Evolutionary conservation across 2,888 invertebrate species (phyloP), one percentile per base, ranked within the genome.

Genomic region (Diaphora mendica): DNA sequence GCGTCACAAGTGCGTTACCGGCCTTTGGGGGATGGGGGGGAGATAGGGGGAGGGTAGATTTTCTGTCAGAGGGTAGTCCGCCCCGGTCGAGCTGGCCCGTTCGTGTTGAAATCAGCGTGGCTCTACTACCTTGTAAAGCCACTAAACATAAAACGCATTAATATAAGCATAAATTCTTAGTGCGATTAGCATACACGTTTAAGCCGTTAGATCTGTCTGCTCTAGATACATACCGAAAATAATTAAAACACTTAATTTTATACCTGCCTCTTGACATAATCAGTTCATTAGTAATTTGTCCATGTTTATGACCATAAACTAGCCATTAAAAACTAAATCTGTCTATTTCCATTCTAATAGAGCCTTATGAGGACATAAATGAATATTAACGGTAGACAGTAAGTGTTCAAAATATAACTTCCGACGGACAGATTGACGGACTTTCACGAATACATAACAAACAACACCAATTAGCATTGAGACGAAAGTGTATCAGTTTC

Each of bases 401-500:
- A 23, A 33, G 33, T 35, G 68, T 51, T 17, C 51, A 51, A 68
- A 23, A 55, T 68, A n/a, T 23, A 69, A 33, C 35, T 55, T 26
- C 68, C 26, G 62, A 30, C 68, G 33, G 33, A 33, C 62, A 23
- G 64, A 73, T 74, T 65, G 70, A 73, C 72, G 71, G 62, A 78
- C 83, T 84, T 85, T 84, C 84, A 77, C 77, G 68, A 68, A 82
- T 71, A 77, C 70, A 74, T 71, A 76, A 76, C 69, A 70, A 76
- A 71, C 70, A 26, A 76, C 78, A 78, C 78, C 80, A 80, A 82
- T 83, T 83, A 85, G 75, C 82, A 79, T 83, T 71, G 74, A 77
- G 79, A 83, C 68, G 80, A 84, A 83, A 83, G 84, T 85, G 78
- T 80, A 82, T 85, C 80, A 83, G 77, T 71, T 70, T 72, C 77